Conservation (phyloP, 2,888 invertebrate species). For the Phania funesta region DNA sequence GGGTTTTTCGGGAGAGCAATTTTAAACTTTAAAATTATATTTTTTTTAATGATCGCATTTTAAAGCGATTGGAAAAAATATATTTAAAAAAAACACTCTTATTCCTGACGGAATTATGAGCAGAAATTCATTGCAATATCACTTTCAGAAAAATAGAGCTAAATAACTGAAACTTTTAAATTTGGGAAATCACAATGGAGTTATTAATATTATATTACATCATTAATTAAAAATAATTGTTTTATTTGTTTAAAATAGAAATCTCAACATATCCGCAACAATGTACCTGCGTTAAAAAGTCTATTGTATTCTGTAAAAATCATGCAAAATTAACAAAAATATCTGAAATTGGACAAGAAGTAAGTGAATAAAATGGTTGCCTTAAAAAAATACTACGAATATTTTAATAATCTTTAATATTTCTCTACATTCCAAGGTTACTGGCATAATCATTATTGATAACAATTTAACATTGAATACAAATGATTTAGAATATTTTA, state of each 20-base stretch:
- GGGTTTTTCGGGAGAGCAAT: too few relatives aligned
- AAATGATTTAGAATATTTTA: slow-evolving; percentile 72
- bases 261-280: slow-evolving; percentile 78
- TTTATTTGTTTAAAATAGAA: slow-evolving; percentile 68
- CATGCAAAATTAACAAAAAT: slow-evolving; percentile 72
- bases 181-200: too few relatives aligned
- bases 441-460: slow-evolving; percentile 75
- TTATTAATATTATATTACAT: background rate
- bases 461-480: slow-evolving; percentile 76
- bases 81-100: too few relatives aligned
- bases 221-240: background rate
- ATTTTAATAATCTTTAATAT: background rate
- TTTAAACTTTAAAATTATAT: too few relatives aligned
- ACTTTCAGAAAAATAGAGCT: too few relatives aligned
- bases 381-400: too few relatives aligned
- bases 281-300: slow-evolving; percentile 74
- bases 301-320: slow-evolving; percentile 74
- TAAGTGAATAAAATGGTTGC: slow-evolving; percentile 49
- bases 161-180: too few relatives aligned
- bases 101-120: too few relatives aligned
- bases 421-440: slow-evolving; percentile 70
- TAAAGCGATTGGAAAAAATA: too few relatives aligned
- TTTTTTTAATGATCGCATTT: too few relatives aligned
- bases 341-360: slow-evolving; percentile 74
- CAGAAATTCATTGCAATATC: too few relatives aligned